Conservation (phyloP, 2,888 invertebrate species). For the Lasioglossum zephyrum region DNA sequence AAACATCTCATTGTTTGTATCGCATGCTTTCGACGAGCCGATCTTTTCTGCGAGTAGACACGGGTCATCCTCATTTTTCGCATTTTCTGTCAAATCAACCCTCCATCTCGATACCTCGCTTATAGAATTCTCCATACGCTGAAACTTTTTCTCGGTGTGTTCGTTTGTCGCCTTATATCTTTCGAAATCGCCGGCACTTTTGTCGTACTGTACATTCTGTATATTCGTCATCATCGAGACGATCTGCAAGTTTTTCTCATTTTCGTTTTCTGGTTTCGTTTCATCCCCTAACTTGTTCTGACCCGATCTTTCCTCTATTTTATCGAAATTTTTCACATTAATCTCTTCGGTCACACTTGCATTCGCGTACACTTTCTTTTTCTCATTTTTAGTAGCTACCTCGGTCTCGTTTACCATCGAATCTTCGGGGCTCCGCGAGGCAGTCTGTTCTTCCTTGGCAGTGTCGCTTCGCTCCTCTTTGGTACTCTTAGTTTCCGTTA, state of each 20-base stretch:
- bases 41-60: not conserved
- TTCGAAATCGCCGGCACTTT: not conserved
- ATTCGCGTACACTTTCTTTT: not conserved
- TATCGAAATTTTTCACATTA: not conserved
- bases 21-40: not conserved
- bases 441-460: not conserved
- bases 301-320: not conserved
- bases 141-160: too few relatives aligned
- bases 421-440: not conserved
- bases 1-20: not conserved
- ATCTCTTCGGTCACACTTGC: not conserved
- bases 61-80: not conserved
- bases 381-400: not conserved
- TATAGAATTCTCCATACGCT: not conserved
- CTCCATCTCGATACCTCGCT: too few relatives aligned
- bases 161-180: not conserved
- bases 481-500: not conserved
- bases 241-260: constrained; percentile 14
- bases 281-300: not conserved
- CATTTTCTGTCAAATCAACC: not conserved
- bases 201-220: constrained; percentile 25
- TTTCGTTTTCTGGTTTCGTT: not conserved
- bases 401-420: not conserved
- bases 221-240: constrained; percentile 39
- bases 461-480: not conserved